Conservation (phyloP, 2,113 vertebrate species). For the Corydoras sp. region DNA sequence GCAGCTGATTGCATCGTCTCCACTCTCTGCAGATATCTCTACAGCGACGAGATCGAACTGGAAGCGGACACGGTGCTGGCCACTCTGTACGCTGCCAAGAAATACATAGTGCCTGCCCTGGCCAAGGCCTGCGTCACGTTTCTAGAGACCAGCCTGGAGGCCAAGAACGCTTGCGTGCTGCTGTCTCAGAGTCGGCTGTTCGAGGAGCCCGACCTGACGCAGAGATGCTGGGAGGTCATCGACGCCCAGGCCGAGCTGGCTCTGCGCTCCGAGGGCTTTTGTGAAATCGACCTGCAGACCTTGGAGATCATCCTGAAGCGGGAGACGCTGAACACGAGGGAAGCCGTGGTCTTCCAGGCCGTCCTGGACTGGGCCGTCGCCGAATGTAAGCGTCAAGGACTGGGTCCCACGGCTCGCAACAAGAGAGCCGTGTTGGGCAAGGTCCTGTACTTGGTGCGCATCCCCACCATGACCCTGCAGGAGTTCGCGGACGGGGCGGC, state of each 20-base stretch:
- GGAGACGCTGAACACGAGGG: constrained; percentile 84
- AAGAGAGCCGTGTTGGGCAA: constrained; percentile 80
- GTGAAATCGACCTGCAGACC: constrained; percentile 85
- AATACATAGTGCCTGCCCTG: constrained; percentile 88
- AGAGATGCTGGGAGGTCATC: constrained; percentile 95
- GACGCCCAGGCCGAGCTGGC: constrained; percentile 90
- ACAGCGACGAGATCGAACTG: constrained; percentile 91
- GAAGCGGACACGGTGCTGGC: constrained; percentile 90
- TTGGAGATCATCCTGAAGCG: constrained; percentile 85
- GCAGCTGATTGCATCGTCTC: background rate
- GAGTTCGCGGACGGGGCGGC: constrained; percentile 88
- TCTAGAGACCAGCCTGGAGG: constrained; percentile 90
- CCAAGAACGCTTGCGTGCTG: constrained; percentile 88
- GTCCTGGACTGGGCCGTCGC: constrained; percentile 83
- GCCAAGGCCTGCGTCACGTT: constrained; percentile 88
- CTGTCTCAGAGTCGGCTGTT: constrained; percentile 92
- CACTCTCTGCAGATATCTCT: constrained; percentile 77
- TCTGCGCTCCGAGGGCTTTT: constrained; percentile 84
- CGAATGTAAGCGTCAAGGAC: constrained; percentile 79
- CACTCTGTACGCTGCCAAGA: constrained; percentile 90
- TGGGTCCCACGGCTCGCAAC: constrained; percentile 70
- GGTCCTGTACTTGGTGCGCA: constrained; percentile 80
- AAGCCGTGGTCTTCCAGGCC: constrained; percentile 83
- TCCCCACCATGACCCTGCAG: constrained; percentile 86
- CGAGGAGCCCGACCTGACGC: constrained; percentile 86